Percentiles rank a stretch among this genome's conserved stretches.
phyloP scores from a whole-genome alignment of 2,113 vertebrate genomes.

The Tichodroma muraria region DNA sequence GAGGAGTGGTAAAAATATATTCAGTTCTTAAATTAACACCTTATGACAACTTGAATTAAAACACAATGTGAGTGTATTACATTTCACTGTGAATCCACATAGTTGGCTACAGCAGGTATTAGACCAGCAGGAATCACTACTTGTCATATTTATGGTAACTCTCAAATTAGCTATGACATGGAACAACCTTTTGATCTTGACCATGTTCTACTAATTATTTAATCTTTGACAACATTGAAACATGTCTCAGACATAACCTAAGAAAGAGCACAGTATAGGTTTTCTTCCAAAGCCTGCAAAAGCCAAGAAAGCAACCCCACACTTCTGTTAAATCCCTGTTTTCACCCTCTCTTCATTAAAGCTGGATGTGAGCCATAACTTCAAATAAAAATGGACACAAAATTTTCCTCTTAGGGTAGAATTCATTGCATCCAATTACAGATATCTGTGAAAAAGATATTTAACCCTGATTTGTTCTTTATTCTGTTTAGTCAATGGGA shows the following conservation, averaged over 20 bases:
- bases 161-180: constrained; percentile 62
- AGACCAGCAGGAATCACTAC: background rate
- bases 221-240: constrained; percentile 63
- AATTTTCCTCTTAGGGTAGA: background rate
- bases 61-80: background rate
- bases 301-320: background rate
- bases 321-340: background rate
- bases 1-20: constrained; percentile 8
- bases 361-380: background rate
- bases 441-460: background rate
- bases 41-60: constrained; percentile 41
- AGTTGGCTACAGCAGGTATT: constrained; percentile 17
- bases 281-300: constrained; percentile 26
- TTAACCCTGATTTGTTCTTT: background rate
- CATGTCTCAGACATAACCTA: constrained; percentile 33
- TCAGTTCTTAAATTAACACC: constrained; percentile 41
- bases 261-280: background rate
- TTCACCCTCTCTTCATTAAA: background rate
- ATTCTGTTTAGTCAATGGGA: background rate
- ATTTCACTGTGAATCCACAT: constrained; percentile 5
- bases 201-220: constrained; percentile 70
- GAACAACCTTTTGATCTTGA: constrained; percentile 67
- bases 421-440: background rate
- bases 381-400: background rate
- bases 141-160: constrained; percentile 39